Percentiles rank a stretch among this genome's conserved stretches.
Evolutionary conservation across 2,797 vertebrate species (phyloP).

Genomic region (Craterocephalus amniculus): DNA sequence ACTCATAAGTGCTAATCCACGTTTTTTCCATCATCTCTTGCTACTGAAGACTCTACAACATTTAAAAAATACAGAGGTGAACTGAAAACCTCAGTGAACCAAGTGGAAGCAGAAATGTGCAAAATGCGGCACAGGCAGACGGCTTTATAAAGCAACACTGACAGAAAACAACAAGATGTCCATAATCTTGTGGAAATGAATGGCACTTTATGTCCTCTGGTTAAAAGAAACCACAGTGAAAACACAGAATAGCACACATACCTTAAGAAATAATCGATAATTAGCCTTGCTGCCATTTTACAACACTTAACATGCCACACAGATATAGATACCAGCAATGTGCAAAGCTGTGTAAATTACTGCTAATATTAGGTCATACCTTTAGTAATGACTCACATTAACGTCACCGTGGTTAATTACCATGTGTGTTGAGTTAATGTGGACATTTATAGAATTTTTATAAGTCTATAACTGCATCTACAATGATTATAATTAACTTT

Average conservation of each 20-base stretch:
- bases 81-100: background rate
- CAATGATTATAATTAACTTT: background rate
- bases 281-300: background rate
- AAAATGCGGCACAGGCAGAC: constrained; percentile 2
- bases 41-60: background rate
- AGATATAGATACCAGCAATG: background rate
- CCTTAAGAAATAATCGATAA: constrained; percentile 37
- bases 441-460: background rate
- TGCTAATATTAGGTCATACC: background rate
- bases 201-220: constrained; percentile 10
- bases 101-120: background rate
- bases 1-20: too few relatives aligned
- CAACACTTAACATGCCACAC: background rate
- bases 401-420: background rate
- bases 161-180: constrained; percentile 33
- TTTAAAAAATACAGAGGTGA: background rate
- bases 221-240: constrained; percentile 31
- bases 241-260: constrained; percentile 25
- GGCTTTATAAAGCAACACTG: constrained; percentile 20
- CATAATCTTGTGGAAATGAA: constrained; percentile 29
- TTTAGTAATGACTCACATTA: background rate
- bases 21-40: background rate
- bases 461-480: background rate
- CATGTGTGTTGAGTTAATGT: background rate
- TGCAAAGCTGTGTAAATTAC: background rate